Base-by-base conservation (phyloP, 64 coral and sea anemone genomes). In the Actinia equina region DNA sequence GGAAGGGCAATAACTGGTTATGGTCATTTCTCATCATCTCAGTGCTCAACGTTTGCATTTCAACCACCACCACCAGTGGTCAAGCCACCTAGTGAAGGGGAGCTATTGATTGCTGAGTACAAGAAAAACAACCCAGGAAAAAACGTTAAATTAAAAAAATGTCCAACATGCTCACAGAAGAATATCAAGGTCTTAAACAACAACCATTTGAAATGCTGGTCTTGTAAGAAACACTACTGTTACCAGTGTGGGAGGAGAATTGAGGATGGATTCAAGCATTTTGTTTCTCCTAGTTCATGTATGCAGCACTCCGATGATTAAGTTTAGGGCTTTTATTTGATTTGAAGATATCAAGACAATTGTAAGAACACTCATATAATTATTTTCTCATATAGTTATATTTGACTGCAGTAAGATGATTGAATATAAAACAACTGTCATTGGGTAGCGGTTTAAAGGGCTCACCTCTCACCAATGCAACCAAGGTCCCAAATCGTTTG, bases 181-280 rank as follows among this genome's bases (percentile, higher is more conserved):
- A 95, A 92, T 53, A 61, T 99, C 9, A 99, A 95, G 64, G 86
- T 77, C 25, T 77, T 82, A 1, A 90, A 64, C 20, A 99, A 99
- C 44, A 99, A 99, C 57, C 91, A 93, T 43, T 44, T 99, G 6
- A 92, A 89, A 83, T 99, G 97, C n/a, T 99, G 93, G 97, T 86
- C 97, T 27, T 99, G 97, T 88, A 99, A 95, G 82, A 90, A 82
- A 61, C 65, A 88, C 12, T 99, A 95, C 79, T 99, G 97, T 86
- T 93, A 90, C 27, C 88, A 95, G 20, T 99, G 97, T 82, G 84
- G 93, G 7, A 95, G 95, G 88, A 81, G 74, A 88, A 93, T 90
- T 52, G 82, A 90, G 84, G 88, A 80, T 17, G 69, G 83, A n/a
- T 79, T 91, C 12, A 90, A 79, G 17, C 97, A 99, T 78, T 99